phyloP scores from a whole-genome alignment of 1,140 invertebrate genomes.

The Drosophila mayri region DNA sequence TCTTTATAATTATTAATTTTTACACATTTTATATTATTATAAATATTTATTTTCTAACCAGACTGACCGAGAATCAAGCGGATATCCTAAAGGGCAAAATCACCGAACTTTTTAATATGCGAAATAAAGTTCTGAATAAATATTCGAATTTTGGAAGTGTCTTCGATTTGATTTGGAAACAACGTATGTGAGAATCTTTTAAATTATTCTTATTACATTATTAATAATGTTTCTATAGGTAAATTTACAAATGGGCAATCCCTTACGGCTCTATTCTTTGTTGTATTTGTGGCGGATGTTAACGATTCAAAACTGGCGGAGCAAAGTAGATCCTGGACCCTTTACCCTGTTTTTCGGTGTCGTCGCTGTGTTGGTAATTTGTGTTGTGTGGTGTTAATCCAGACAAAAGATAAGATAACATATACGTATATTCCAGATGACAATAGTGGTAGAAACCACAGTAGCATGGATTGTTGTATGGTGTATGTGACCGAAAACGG shows the following conservation, averaged over 20 bases:
- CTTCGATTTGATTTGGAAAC: background rate
- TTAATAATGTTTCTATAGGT: background rate
- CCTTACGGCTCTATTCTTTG: constrained; percentile 11
- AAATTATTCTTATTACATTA: background rate
- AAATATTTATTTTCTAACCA: background rate
- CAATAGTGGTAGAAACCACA: background rate
- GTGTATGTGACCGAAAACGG: background rate
- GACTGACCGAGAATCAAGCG: background rate
- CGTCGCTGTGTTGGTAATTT: constrained; percentile 10
- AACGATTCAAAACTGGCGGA: background rate
- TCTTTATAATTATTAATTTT: background rate
- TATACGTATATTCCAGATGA: background rate
- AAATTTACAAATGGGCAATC: constrained; percentile 17
- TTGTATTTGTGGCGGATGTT: constrained; percentile 3
- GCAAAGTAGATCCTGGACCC: constrained; percentile 3
- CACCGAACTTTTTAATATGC: background rate
- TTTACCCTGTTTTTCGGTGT: constrained; percentile 21
- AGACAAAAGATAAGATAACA: background rate
- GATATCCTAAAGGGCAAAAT: background rate
- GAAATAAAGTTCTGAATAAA: background rate
- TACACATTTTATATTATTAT: no score
- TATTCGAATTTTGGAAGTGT: background rate
- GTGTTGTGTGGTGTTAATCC: background rate
- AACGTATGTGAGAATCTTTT: background rate
- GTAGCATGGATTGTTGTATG: constrained; percentile 10